Evolutionary conservation across 2,113 vertebrate genomes (phyloP).

Genomic region (rat (Rattus norvegicus)): GRCr8 NC_086023.1:15985501-15986000

Average conservation of each 20-base stretch:
- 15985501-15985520: background rate
- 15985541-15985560: background rate
- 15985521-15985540: background rate
- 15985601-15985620: background rate
- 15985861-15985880: background rate
- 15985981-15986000: background rate
- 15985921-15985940: background rate
- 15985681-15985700: background rate
- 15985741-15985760: background rate
- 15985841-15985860: background rate
- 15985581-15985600: background rate
- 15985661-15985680: background rate
- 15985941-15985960: background rate
- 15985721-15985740: background rate
- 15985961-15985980: background rate
- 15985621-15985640: background rate
- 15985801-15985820: background rate
- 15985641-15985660: background rate
- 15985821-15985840: background rate
- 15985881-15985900: background rate
- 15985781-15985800: background rate
- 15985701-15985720: background rate
- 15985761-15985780: background rate
- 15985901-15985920: background rate
- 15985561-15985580: background rate